A percentile compares a stretch with the other conserved stretches of the same genome.
These are phyloP conservation scores for Drosophila dunni DNA, from an alignment of 1,140 invertebrate species.

Conservation along the genomic window DNA sequence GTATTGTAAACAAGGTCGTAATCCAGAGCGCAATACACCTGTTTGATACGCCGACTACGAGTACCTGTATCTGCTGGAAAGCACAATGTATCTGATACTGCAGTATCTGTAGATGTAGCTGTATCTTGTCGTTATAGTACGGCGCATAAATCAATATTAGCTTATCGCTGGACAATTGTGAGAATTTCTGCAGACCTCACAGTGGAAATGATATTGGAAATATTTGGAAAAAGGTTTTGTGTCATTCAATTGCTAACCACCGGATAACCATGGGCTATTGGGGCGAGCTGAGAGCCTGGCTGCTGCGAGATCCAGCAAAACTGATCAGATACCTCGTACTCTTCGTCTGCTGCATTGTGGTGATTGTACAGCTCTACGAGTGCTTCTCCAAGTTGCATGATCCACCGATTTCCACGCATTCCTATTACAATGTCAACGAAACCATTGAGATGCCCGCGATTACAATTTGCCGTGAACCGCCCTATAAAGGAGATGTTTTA, in stretches of 20 bases:
- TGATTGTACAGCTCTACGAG: constrained; percentile 85
- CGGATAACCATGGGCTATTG: constrained; percentile 73
- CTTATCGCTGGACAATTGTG: constrained; percentile 71
- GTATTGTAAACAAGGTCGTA: constrained; percentile 46
- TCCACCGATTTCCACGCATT: constrained; percentile 87
- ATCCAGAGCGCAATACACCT: constrained; percentile 34
- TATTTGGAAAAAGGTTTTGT: constrained; percentile 8
- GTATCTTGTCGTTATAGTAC: constrained; percentile 20
- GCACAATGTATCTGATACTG: constrained; percentile 27
- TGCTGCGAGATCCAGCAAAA: constrained; percentile 77
- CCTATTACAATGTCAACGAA: constrained; percentile 87
- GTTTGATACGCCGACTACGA: constrained; percentile 40
- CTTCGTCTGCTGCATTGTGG: constrained; percentile 76
- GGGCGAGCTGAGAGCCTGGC: constrained; percentile 69
- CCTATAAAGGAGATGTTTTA: constrained; percentile 86
- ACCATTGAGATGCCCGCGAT: constrained; percentile 87
- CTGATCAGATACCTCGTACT: constrained; percentile 80
- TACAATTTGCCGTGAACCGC: constrained; percentile 87
- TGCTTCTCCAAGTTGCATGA: constrained; percentile 86
- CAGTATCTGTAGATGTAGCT: neutral
- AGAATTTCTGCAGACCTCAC: constrained; percentile 55
- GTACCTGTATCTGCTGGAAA: constrained; percentile 17
- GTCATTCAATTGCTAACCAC: constrained; percentile 47
- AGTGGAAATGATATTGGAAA: constrained; percentile 33
- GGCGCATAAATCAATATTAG: constrained; percentile 74